phyloP scores from a whole-genome alignment of 2,113 vertebrate genomes.

The Chroicocephalus ridibundus region DNA sequence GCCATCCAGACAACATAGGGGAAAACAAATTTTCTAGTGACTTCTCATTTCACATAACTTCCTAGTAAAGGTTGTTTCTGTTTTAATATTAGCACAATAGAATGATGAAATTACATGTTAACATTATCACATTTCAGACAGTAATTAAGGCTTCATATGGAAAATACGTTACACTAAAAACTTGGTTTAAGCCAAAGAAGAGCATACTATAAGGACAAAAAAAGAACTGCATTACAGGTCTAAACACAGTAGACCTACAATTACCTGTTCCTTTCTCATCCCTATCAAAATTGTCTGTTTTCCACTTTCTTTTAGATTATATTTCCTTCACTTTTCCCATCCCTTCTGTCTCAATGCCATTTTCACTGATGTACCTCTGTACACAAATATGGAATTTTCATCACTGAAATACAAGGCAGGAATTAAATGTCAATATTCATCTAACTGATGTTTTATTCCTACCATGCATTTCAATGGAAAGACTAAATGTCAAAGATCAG shows the following conservation, averaged over 20 bases:
- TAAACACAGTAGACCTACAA: background rate
- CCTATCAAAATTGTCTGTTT: background rate
- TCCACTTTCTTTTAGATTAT: background rate
- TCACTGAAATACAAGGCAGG: background rate
- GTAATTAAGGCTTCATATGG: background rate
- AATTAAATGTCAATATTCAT: slow-evolving; percentile 31
- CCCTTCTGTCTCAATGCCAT: background rate
- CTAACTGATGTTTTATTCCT: slow-evolving; percentile 3
- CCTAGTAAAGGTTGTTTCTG: background rate
- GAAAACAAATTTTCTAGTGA: background rate
- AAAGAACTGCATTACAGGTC: background rate
- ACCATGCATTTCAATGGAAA: slow-evolving; percentile 23
- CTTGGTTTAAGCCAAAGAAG: background rate
- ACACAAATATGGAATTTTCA: background rate
- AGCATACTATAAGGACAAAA: background rate
- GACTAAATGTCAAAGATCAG: slow-evolving; percentile 39
- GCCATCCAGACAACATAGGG: background rate
- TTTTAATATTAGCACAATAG: background rate
- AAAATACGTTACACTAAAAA: background rate
- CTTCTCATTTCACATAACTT: background rate
- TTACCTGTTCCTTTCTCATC: background rate
- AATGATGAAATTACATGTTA: background rate
- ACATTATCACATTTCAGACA: background rate
- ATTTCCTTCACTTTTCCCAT: background rate
- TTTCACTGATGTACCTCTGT: background rate